These are phyloP conservation scores for Dicrurus megarhynchus DNA, from an alignment of 2,113 vertebrate genomes.

Conservation along the genomic window DNA sequence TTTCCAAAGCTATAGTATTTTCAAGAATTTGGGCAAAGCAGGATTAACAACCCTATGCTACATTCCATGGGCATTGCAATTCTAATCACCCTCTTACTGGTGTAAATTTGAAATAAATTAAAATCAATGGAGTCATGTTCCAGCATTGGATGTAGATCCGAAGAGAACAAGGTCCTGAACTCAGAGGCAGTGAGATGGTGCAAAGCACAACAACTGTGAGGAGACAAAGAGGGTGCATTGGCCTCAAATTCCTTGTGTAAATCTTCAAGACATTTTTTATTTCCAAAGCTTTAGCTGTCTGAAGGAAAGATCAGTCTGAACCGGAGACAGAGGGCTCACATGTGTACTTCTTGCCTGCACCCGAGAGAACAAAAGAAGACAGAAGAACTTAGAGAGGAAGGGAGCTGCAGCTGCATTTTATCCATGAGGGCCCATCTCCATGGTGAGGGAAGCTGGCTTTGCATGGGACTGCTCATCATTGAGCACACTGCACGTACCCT, in stretches of 20 bases:
- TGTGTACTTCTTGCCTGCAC: neutral
- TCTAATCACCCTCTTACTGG: neutral
- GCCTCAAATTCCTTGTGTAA: neutral
- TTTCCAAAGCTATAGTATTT: neutral
- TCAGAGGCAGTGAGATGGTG: neutral
- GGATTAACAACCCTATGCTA: neutral
- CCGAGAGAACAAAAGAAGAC: neutral
- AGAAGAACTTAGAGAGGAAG: neutral
- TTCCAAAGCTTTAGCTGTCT: neutral
- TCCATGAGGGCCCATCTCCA: neutral
- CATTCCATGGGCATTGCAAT: neutral
- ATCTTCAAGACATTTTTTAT: neutral
- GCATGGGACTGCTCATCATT: rapidly evolving
- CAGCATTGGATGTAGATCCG: neutral
- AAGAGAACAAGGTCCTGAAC: neutral
- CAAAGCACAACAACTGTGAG: neutral
- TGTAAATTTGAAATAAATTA: neutral
- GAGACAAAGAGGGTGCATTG: neutral
- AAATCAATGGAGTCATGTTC: rapidly evolving
- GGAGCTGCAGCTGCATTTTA: neutral
- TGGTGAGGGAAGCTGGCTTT: neutral
- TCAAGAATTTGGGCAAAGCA: neutral
- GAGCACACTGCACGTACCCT: neutral
- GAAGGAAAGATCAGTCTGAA: neutral
- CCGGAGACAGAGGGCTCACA: neutral